Conservation (phyloP, 2,797 vertebrate genomes). For the Macropodus opercularis region DNA sequence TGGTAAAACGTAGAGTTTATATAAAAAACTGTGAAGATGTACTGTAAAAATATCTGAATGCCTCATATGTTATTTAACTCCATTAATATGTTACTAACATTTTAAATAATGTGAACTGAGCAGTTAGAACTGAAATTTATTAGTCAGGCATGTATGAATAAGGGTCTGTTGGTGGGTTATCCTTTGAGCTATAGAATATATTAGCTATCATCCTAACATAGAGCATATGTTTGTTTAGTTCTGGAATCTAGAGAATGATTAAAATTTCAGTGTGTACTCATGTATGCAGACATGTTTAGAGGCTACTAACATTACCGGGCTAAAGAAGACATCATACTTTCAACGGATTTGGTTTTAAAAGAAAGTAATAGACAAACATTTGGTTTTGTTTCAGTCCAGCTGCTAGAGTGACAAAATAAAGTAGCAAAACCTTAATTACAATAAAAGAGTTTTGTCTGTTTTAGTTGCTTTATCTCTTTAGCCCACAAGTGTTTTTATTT, state of each 20-base stretch:
- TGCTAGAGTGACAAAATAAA: not conserved
- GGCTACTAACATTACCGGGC: too few relatives aligned
- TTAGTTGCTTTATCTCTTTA: not conserved
- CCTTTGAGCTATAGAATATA: not conserved
- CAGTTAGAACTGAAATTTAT: not conserved
- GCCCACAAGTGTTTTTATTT: not conserved
- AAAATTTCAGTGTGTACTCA: too few relatives aligned
- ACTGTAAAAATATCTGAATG: slow-evolving; percentile 43
- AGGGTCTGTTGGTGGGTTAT: not conserved
- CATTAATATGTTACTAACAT: slow-evolving; percentile 27
- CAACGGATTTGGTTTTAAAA: too few relatives aligned
- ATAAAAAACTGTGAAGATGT: slow-evolving; percentile 63
- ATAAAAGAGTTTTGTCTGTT: not conserved
- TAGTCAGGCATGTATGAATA: not conserved
- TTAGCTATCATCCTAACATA: too few relatives aligned
- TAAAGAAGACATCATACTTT: too few relatives aligned
- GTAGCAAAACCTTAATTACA: not conserved
- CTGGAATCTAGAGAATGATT: too few relatives aligned
- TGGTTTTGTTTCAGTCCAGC: not conserved
- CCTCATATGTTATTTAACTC: slow-evolving; percentile 23
- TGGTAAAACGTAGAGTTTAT: not conserved
- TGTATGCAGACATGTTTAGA: too few relatives aligned
- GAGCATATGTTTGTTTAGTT: too few relatives aligned
- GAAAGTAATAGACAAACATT: too few relatives aligned
- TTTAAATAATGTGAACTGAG: slow-evolving; percentile 5